Percentiles rank a stretch among this genome's conserved stretches.
Conservation (phyloP, 1,140 invertebrate species). For the Gryon sp. region DNA sequence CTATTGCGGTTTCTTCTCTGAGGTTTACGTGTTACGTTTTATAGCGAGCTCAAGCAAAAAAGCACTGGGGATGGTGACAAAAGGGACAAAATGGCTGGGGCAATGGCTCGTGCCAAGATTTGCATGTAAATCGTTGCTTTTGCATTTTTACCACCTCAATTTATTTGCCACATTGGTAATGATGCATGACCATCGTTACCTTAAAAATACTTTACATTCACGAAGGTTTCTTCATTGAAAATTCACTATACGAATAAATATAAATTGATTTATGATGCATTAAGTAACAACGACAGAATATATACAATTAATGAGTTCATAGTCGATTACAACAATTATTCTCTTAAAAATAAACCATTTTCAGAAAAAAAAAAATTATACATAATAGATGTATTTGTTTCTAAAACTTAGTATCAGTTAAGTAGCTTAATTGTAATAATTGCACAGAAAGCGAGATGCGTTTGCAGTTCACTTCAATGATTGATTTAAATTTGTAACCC, state of each 20-base stretch:
- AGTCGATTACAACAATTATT: too few relatives aligned
- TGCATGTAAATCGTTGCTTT: slow-evolving; percentile 51
- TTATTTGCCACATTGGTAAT: slow-evolving; percentile 37
- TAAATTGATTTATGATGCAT: too few relatives aligned
- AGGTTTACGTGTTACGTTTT: slow-evolving; percentile 8
- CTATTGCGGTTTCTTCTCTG: slow-evolving; percentile 35
- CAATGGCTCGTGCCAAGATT: slow-evolving; percentile 59
- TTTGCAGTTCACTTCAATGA: neutral
- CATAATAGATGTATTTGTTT: too few relatives aligned
- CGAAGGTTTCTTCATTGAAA: too few relatives aligned
- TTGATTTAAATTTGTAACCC: slow-evolving; percentile 2
- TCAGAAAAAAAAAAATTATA: too few relatives aligned
- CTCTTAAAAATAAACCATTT: too few relatives aligned
- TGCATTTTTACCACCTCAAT: slow-evolving; percentile 49
- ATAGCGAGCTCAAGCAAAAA: slow-evolving; percentile 14
- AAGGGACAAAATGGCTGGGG: slow-evolving; percentile 27
- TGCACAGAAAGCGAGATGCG: neutral
- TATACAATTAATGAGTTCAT: too few relatives aligned
- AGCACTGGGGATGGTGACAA: slow-evolving; percentile 14
- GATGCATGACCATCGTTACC: neutral
- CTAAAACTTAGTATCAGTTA: too few relatives aligned
- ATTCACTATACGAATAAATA: too few relatives aligned
- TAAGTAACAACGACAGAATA: too few relatives aligned
- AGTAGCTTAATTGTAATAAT: too few relatives aligned
- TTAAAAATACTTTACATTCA: neutral